These are phyloP conservation scores for Pelobates fuscus DNA, from an alignment of 2,113 vertebrate genomes.

Conservation along the genomic window DNA sequence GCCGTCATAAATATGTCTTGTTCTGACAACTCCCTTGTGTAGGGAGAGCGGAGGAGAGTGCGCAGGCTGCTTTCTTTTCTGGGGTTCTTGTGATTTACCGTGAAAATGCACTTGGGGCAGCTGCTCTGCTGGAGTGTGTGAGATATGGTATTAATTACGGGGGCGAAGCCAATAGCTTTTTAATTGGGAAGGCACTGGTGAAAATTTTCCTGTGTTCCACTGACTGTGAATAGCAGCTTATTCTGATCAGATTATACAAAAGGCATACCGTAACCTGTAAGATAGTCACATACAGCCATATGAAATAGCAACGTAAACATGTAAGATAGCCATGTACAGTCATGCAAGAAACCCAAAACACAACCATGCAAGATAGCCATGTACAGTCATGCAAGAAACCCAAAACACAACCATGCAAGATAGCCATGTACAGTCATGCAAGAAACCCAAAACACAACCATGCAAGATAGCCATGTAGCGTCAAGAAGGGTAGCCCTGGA, in stretches of 20 bases:
- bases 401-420: too few relatives aligned
- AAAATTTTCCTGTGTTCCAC: too few relatives aligned
- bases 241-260: too few relatives aligned
- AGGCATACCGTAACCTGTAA: too few relatives aligned
- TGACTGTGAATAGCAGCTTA: too few relatives aligned
- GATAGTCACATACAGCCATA: too few relatives aligned
- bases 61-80: constrained; percentile 40
- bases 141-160: constrained; percentile 11
- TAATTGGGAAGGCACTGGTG: not conserved
- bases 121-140: not conserved
- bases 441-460: too few relatives aligned
- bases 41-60: constrained; percentile 53
- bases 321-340: not conserved
- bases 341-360: too few relatives aligned
- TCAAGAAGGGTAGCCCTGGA: too few relatives aligned
- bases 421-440: constrained; percentile 20
- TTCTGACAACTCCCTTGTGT: constrained; percentile 65
- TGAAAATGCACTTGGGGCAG: not conserved
- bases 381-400: too few relatives aligned
- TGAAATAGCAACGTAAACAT: too few relatives aligned
- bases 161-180: not conserved
- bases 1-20: constrained; percentile 60
- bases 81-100: constrained; percentile 46
- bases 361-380: not conserved
- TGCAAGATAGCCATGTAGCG: constrained; percentile 9